Evolutionary conservation across 2,888 invertebrate species (phyloP), one percentile per base, ranked within the genome.

Genomic region (Eurois occulta): DNA sequence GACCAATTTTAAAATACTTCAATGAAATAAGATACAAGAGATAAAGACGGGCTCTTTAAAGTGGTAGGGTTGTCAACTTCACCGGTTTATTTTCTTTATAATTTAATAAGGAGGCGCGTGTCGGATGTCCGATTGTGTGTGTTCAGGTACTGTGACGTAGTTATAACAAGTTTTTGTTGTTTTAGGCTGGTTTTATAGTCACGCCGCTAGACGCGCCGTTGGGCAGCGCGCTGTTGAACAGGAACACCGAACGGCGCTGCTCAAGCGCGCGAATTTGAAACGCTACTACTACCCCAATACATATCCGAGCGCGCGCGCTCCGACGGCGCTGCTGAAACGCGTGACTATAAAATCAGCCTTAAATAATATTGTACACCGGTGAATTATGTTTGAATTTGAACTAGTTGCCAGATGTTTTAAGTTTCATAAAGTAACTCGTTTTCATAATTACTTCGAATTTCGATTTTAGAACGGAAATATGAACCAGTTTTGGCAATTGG

Each of bases 41-140:
- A 72, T 67, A 78, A 72, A 21, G 74, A 58, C 66, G 62, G 66
- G 43, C 75, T 81, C 86, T 86, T 86, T 55, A 43, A 79, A 84
- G 71, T 80, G 77, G 81, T 80, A 58, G 77, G 77, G 75, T 86
- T 86, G 86, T 79, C 80, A 76, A 85, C 75, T 88, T 88, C 91
- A 93, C 93, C 91, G 91, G 94, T 93, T 92, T 94, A 91, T 94
- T 95, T 95, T 94, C 93, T 94, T 95, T 94, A 93, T 95, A 95
- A 96, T 96, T 95, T 95, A 96, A 95, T 95, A 95, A 95, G 94
- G 87, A 91, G 88, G 84, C 95, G 92, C 94, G 95, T 95, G 95
- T 94, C 94, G 92, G 94, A 92, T 92, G 91, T 91, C 89, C 91
- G 89, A 93, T 94, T 94, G 94, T 94, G 89, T 84, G 87, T 94